Evolutionary conservation across 2,888 invertebrate genomes (phyloP), one percentile per base, ranked within the genome.

Genomic region (Sepiola atlantica): DNA sequence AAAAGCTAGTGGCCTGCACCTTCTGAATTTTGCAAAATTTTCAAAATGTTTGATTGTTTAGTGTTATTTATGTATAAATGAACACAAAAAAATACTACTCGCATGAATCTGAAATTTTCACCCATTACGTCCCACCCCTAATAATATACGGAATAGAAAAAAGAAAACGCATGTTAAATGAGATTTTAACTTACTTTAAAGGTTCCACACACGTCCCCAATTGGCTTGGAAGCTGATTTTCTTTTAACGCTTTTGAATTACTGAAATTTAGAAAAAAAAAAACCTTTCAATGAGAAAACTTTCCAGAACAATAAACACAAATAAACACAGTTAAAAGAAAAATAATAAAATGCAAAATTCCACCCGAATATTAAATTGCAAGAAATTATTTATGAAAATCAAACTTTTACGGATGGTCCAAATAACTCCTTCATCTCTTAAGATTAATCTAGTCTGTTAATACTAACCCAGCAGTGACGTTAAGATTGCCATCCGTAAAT

Each of bases 191-290:
- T 97, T 97, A 98, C 97, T 99, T 98, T 96, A 99, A 98, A 4
- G 98, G 97, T 94, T 99, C 98, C 55, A 99, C 98, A 0, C 98
- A 98, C 95, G 98, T 98, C 54, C 98, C 97, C 94, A 99, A 98
- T 97, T 98, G 98, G 96, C 98, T 98, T 0, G 99, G 99, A 94
- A 99, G 97, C 93, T 98, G 97, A 95, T 98, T 98, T 96, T 98
- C 98, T 97, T 98, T 98, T 0, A 98, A 98, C 55, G 98, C 97
- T 95, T 98, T 98, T 94, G 96, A 96, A 95, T 97, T 97, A 94
- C 97, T 97, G 95, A 45, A 95, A 95, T 90, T 90, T 93, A 94
- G 12, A 77, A 2, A n/a, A 77, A 0, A 61, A 61, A 61, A 61
- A 6, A n/a, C n/a, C n/a, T 12, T 77, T n/a, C 24, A 24, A 20